Percentiles rank a stretch among this genome's conserved stretches.
Conservation (phyloP, 2,797 vertebrate species). For the Dipus sagitta region DNA sequence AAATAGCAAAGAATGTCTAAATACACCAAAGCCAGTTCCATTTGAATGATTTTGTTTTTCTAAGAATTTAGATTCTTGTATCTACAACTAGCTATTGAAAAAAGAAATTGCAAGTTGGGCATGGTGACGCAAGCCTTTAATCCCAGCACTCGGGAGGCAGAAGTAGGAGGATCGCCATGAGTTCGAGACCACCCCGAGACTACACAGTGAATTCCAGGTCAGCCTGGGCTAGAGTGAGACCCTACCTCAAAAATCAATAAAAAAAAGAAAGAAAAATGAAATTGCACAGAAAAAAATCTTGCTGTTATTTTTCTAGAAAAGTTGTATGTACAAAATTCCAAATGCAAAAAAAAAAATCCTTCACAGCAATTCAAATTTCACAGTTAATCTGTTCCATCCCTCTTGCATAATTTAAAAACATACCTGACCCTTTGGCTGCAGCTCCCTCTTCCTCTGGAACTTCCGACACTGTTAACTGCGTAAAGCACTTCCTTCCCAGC, state of each 20-base stretch:
- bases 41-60: constrained; percentile 57
- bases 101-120: neutral
- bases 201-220: no score
- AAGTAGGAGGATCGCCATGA: no score
- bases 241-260: no score
- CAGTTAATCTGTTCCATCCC: fast-evolving
- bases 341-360: neutral
- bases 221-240: no score
- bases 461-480: constrained; percentile 73
- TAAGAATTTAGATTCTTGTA: constrained; percentile 43
- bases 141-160: no score
- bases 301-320: constrained; percentile 47
- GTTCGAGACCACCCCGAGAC: no score
- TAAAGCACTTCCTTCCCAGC: constrained; percentile 74
- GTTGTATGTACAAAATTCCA: neutral
- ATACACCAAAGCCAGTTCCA: neutral
- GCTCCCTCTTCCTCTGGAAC: constrained; percentile 75
- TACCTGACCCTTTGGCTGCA: constrained; percentile 86
- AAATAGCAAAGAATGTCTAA: constrained; percentile 50
- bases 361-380: constrained; percentile 50
- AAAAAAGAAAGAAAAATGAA: neutral
- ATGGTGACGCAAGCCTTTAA: no score
- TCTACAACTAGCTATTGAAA: constrained; percentile 41
- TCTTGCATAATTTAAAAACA: constrained; percentile 8
- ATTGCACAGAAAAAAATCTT: constrained; percentile 2